Conservation (phyloP, 2,888 invertebrate genomes). For the Siphlonurus alternatus region DNA sequence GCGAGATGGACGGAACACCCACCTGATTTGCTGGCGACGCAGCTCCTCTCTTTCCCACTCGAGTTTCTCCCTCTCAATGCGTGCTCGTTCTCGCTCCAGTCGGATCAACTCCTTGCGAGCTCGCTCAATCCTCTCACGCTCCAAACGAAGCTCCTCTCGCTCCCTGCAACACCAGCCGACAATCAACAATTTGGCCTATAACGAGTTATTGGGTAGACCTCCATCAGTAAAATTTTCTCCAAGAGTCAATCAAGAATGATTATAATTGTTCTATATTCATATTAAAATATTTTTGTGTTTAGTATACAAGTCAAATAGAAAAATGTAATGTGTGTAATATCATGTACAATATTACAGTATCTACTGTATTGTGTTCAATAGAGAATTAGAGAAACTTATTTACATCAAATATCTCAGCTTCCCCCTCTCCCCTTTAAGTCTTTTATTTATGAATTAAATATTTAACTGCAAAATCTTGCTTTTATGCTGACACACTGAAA, state of each 20-base stretch:
- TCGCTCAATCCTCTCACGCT: slow-evolving; percentile 73
- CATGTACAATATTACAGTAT: too few relatives aligned
- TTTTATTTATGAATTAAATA: too few relatives aligned
- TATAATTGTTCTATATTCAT: background rate
- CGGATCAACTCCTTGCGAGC: slow-evolving; percentile 73
- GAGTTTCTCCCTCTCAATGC: slow-evolving; percentile 37
- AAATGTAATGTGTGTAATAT: background rate
- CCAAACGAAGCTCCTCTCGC: slow-evolving; percentile 60
- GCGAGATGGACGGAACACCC: background rate
- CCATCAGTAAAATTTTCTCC: slow-evolving; percentile 2
- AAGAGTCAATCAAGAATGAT: slow-evolving; percentile 4
- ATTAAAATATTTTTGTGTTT: background rate
- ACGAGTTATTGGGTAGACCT: slow-evolving; percentile 1
- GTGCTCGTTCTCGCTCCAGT: slow-evolving; percentile 68
- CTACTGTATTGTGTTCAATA: too few relatives aligned
- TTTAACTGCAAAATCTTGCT: too few relatives aligned
- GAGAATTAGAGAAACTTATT: too few relatives aligned
- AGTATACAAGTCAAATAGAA: slow-evolving; percentile 5
- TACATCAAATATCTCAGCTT: too few relatives aligned
- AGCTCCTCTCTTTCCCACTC: slow-evolving; percentile 62
- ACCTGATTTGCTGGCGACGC: slow-evolving; percentile 61
- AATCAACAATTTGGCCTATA: slow-evolving; percentile 13
- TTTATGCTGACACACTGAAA: too few relatives aligned
- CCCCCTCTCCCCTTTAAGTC: too few relatives aligned
- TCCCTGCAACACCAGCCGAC: slow-evolving; percentile 40